Base-by-base conservation (phyloP, 2,797 vertebrate species). In the Peromyscus nudipes region DNA sequence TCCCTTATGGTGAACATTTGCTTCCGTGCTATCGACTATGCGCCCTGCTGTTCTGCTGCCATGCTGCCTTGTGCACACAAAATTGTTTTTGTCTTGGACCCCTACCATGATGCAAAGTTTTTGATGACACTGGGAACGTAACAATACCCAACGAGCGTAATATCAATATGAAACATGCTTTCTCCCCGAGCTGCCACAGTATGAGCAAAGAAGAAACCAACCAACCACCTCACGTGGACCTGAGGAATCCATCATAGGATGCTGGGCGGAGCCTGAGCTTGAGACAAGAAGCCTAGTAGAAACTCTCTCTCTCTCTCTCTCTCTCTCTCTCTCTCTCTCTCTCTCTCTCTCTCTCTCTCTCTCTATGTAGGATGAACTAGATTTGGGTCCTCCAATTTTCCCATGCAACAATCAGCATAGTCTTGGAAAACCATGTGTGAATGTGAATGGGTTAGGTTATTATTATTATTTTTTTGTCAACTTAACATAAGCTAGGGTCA, bases 61-160 rank as follows among this genome's bases (percentile, higher is more conserved):
- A 27, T 27, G 49, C 60, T 19, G 82, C 57, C 27, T 1, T 23
- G 19, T 69, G 19, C 46, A 43, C 4, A 57, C 43, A 65, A 21
- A 81, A 95, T n/a, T 62, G 40, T 88, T 88, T 84, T 84, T 43
- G 75, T 52, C 60, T 49, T 55, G 19, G 85, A 89, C 77, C 60
- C 49, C 92, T 40, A 69, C 76, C 60, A 34, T 37, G 75, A 83
- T 60, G 25, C 57, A 89, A 67, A 9, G 16, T 31, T 83, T 95
- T 88, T 37, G 31, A 76, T 88, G 77, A 77, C 16, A 75, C n/a
- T 65, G 86, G 60, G 60, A 81, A 89, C 14, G 25, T 81, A 62
- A 60, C 55, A 76, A 76, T 60, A 79, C 27, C 80, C 65, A 60
- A 27, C 5, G 46, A 46, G 16, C 29, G 0, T 57, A 57, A 31